A percentile compares a stretch with the other conserved stretches of the same genome.
Conservation (phyloP, 2,797 vertebrate genomes). For the Phaenicophaeus curvirostris region DNA sequence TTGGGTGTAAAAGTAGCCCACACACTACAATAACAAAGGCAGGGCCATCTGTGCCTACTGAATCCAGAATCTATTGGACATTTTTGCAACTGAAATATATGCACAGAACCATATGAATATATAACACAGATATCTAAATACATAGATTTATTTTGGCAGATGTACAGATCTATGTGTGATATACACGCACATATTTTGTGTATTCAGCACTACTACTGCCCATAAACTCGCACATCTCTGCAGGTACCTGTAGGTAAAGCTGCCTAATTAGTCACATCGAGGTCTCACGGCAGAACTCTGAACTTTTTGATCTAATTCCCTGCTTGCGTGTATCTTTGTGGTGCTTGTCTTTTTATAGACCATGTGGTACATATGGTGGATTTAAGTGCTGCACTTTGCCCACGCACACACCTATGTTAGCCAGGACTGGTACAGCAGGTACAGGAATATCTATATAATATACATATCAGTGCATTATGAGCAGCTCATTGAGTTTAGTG, state of each 20-base stretch:
- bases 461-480: conserved; percentile 50
- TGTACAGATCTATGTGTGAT: accelerated
- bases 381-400: not conserved
- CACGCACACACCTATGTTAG: accelerated
- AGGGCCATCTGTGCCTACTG: accelerated
- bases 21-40: not conserved
- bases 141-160: not conserved
- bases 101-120: not conserved
- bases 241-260: not conserved
- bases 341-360: not conserved
- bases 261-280: accelerated
- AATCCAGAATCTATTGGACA: not conserved
- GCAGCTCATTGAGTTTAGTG: not conserved
- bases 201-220: not conserved
- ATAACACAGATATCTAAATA: not conserved
- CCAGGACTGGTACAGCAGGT: not conserved
- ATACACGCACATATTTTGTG: accelerated
- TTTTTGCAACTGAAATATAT: not conserved
- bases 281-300: not conserved
- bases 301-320: not conserved
- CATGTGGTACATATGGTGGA: accelerated
- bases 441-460: conserved; percentile 28
- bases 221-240: not conserved
- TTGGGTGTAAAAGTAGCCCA: accelerated
- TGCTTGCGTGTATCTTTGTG: not conserved